These are phyloP conservation scores for Hyphantria cunea DNA, from an alignment of 1,140 invertebrate genomes.

Conservation along the genomic window DNA sequence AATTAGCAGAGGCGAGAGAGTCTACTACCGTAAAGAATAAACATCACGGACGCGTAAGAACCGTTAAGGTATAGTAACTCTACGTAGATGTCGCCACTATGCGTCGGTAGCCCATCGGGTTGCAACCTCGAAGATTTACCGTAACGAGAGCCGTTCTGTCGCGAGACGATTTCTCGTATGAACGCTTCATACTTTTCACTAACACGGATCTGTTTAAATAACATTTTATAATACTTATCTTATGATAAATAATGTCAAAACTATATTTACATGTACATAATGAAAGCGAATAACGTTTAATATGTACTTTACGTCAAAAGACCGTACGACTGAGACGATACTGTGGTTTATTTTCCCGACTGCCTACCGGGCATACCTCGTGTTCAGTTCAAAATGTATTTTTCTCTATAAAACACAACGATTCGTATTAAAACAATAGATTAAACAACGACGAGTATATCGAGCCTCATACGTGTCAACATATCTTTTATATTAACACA, in stretches of 20 bases:
- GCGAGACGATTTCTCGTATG: constrained; percentile 29
- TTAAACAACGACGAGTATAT: background rate
- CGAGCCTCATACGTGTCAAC: background rate
- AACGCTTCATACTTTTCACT: constrained; percentile 29
- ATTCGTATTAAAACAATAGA: background rate
- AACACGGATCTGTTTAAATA: background rate
- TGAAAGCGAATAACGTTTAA: background rate
- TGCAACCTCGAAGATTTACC: constrained; percentile 9
- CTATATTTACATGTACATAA: background rate
- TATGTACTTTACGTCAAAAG: background rate
- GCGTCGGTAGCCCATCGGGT: background rate
- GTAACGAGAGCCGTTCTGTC: constrained; percentile 20
- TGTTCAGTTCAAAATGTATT: constrained; percentile 3
- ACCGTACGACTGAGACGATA: background rate
- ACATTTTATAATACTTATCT: background rate
- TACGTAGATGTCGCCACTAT: constrained; percentile 10
- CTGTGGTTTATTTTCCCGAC: background rate
- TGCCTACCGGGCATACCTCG: background rate
- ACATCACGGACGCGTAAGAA: too few relatives aligned
- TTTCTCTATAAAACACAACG: constrained; percentile 2
- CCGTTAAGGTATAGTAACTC: too few relatives aligned
- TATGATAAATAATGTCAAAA: background rate
- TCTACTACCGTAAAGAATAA: background rate
- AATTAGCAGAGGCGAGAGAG: too few relatives aligned
- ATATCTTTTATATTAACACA: background rate